Evolutionary conservation across 2,888 invertebrate genomes (phyloP).

Genomic region (Hipparchia sbordonii): DNA sequence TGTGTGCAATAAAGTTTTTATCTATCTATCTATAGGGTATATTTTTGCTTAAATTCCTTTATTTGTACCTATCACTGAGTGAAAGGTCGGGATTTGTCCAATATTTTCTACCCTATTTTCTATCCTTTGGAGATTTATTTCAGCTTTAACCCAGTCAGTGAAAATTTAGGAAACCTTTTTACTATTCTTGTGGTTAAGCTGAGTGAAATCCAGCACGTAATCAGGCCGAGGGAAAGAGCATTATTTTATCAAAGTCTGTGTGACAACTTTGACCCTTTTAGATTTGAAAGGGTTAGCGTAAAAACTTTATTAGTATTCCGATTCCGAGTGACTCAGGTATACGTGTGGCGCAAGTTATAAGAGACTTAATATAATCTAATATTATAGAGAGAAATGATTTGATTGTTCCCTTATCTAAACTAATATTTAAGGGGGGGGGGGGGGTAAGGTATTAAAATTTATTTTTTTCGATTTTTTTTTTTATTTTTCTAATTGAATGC

Average conservation of each 20-base stretch:
- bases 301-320: conserved; percentile 66
- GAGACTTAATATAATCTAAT: background rate
- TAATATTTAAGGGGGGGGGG: no score
- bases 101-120: background rate
- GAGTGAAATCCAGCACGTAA: conserved; percentile 39
- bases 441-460: no score
- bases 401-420: no score
- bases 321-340: conserved; percentile 62
- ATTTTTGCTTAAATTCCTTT: background rate
- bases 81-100: background rate
- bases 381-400: no score
- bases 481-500: no score
- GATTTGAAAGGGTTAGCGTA: conserved; percentile 54
- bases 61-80: background rate
- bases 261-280: conserved; percentile 49
- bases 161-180: conserved; percentile 27
- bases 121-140: conserved; percentile 9
- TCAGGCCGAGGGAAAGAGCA: conserved; percentile 36
- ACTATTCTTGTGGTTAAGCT: conserved; percentile 25
- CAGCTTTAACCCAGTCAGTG: background rate
- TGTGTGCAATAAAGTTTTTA: no score
- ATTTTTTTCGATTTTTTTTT: no score
- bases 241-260: conserved; percentile 37
- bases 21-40: no score
- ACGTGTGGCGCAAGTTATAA: conserved; percentile 42